Conservation (phyloP, 2,888 invertebrate species). For the Ligdia adustata region DNA sequence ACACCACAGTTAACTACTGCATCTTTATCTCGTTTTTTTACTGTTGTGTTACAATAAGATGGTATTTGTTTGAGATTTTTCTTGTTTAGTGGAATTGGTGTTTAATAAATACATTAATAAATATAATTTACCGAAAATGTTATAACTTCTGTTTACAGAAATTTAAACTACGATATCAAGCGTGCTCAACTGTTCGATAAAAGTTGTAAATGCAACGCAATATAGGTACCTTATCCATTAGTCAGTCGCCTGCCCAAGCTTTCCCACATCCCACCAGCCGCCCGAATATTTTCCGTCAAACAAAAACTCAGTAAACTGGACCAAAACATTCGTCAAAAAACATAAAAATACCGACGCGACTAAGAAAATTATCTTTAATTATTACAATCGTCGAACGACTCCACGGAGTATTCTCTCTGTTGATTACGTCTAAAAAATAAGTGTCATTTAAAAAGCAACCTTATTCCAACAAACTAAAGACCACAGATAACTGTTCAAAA, state of each 20-base stretch:
- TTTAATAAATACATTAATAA: too few species aligned
- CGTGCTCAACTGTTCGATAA: too few species aligned
- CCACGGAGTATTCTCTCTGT: conserved; percentile 5
- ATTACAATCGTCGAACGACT: conserved; percentile 40
- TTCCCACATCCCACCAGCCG: conserved; percentile 22
- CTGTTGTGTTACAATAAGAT: too few species aligned
- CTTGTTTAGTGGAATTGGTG: too few species aligned
- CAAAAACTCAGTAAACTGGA: conserved; percentile 41
- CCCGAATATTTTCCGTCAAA: conserved; percentile 41
- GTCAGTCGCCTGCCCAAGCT: neutral
- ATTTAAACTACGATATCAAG: too few species aligned
- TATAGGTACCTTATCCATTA: conserved; percentile 24
- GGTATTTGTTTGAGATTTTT: too few species aligned
- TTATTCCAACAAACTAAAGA: conserved; percentile 26
- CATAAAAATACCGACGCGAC: conserved; percentile 46
- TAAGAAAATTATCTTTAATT: conserved; percentile 58
- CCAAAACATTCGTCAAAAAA: conserved; percentile 51
- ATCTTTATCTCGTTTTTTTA: too few species aligned
- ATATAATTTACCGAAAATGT: too few species aligned
- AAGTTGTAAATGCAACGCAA: too few species aligned
- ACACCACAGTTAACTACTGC: too few species aligned
- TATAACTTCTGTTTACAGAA: too few species aligned
- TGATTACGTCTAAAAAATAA: conserved; percentile 17
- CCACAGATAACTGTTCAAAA: conserved; percentile 9
- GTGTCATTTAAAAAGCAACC: conserved; percentile 20